Conservation (phyloP, 92 coral and sea anemone genomes). For the Scolanthus callimorphus region DNA sequence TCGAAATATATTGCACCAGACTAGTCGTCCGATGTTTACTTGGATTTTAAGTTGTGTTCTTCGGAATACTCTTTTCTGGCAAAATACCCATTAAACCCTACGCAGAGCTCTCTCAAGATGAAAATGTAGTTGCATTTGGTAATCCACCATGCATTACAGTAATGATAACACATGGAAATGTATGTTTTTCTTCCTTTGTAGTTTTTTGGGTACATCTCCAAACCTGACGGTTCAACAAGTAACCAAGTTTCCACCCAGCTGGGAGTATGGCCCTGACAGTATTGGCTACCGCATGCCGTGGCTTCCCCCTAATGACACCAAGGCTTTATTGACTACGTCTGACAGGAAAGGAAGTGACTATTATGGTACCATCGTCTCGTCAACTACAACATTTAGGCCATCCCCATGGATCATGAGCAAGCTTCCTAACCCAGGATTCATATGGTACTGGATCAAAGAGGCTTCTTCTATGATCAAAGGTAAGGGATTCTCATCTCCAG, state of each 20-base stretch:
- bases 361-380: slow-evolving; percentile 76
- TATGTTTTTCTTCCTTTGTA: background rate
- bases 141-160: too few relatives aligned
- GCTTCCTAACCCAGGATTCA: slow-evolving; percentile 68
- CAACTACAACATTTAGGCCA: slow-evolving; percentile 37
- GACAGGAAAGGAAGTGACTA: slow-evolving; percentile 60
- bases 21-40: too few relatives aligned
- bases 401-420: slow-evolving; percentile 78
- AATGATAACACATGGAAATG: too few relatives aligned
- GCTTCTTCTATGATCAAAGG: slow-evolving; percentile 73
- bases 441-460: slow-evolving; percentile 97
- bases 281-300: slow-evolving; percentile 86
- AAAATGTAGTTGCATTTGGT: too few relatives aligned
- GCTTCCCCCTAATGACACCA: slow-evolving; percentile 53
- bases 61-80: too few relatives aligned
- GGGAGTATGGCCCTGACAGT: slow-evolving; percentile 77
- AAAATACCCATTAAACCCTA: too few relatives aligned
- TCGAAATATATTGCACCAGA: too few relatives aligned
- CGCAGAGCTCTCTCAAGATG: too few relatives aligned
- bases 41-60: too few relatives aligned
- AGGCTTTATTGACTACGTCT: slow-evolving; percentile 73
- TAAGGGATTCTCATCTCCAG: too few relatives aligned
- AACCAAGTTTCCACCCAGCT: slow-evolving; percentile 73
- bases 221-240: slow-evolving; percentile 59
- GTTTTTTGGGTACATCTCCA: slow-evolving; percentile 36